These are phyloP conservation scores for Eupithecia exiguata DNA, from an alignment of 2,888 invertebrate genomes.

Conservation along the genomic window DNA sequence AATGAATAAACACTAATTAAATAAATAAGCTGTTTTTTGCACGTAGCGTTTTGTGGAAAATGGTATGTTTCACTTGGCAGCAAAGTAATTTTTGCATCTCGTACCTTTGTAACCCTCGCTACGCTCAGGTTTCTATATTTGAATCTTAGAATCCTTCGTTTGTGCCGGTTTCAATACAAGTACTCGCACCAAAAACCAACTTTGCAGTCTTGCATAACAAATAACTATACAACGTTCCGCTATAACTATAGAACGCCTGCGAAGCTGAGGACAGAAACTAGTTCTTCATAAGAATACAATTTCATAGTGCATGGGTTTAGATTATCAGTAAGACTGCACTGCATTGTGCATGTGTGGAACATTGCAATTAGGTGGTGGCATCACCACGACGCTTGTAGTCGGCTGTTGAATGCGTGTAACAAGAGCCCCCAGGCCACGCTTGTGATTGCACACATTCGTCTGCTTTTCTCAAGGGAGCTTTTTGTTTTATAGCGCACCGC, in stretches of 20 bases:
- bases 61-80: too few species aligned
- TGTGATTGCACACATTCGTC: constrained; percentile 58
- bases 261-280: neutral
- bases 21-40: too few species aligned
- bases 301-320: neutral
- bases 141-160: too few species aligned
- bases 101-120: too few species aligned
- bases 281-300: neutral
- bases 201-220: too few species aligned
- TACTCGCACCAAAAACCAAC: too few species aligned
- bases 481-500: constrained; percentile 42
- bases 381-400: constrained; percentile 17
- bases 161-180: too few species aligned
- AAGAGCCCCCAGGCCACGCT: constrained; percentile 48
- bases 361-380: constrained; percentile 24
- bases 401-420: constrained; percentile 22
- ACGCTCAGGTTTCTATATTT: too few species aligned
- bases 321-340: neutral
- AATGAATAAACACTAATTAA: too few species aligned
- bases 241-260: neutral
- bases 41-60: too few species aligned
- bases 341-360: constrained; percentile 7
- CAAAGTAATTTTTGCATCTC: too few species aligned
- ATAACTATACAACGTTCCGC: too few species aligned
- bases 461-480: constrained; percentile 50